Base-by-base conservation (phyloP, 2,113 vertebrate species). In the Gymnorhina tibicen region DNA sequence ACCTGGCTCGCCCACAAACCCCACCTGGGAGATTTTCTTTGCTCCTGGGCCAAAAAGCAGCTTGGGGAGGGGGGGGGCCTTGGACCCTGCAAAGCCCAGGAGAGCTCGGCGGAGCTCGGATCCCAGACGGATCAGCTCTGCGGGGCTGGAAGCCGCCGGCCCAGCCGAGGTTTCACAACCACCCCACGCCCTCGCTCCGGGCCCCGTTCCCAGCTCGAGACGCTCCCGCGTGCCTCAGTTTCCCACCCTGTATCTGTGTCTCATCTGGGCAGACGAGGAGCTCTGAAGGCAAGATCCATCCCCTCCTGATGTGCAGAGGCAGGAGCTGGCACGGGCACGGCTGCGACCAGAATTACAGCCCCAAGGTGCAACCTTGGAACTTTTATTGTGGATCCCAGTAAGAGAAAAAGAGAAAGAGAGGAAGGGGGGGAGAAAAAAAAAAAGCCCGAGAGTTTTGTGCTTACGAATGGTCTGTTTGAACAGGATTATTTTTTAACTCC, bases 401-500 rank as follows among this genome's bases (percentile, higher is more conserved):
- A 73, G 82, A 37, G 66, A 46, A 19, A 39, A 39, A 42, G 13
- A 35, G 58, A 32, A 35, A 41, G 30, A 32, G 28, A 32, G n/a
- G n/a, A n/a, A n/a, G 20, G 0, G 2, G 6, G 2, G 6, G 5
- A 2, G 1, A n/a, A n/a, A n/a, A n/a, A 11, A 9, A 39, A 33
- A 59, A 35, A 70, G 21, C 42, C 87, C 35, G 7, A 67, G 19
- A 75, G 16, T 63, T 62, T 75, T 3, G 7, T 37, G 91, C 78
- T 79, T 55, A 37, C 5, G 0, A 94, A 77, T 15, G 81, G 41
- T 92, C 89, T 96, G 91, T 96, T 95, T 97, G 95, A 95, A 93
- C 93, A 79, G 93, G 94, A 91, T 94, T 97, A 89, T 72, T 62
- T 95, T 93, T 96, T 96, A 97, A 96, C 92, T 86, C 93, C 90